Conservation (phyloP, 1,140 invertebrate species). For the Thaumetopoea pityocampa region DNA sequence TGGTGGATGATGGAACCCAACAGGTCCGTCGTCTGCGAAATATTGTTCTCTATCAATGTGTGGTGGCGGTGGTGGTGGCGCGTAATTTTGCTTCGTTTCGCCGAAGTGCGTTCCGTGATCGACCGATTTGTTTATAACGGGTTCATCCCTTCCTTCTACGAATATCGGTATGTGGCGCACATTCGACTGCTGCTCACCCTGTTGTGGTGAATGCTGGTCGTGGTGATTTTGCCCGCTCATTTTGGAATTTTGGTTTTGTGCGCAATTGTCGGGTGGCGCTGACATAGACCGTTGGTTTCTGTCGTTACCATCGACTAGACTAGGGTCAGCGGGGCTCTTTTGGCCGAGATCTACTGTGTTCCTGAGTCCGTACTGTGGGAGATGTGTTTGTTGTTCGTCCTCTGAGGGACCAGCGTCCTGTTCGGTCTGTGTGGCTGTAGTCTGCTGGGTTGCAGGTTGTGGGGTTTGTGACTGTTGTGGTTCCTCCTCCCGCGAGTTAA, state of each 20-base stretch:
- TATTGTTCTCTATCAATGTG: conserved; percentile 63
- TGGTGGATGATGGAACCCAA: conserved; percentile 50
- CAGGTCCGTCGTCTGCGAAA: conserved; percentile 55
- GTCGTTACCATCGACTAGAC: conserved; percentile 73
- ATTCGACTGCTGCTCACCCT: conserved; percentile 42
- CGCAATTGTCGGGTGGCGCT: conserved; percentile 77
- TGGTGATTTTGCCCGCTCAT: conserved; percentile 60
- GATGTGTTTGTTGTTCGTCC: conserved; percentile 34
- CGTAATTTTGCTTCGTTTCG: conserved; percentile 48
- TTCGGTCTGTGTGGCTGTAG: conserved; percentile 74
- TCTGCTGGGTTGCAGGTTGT: conserved; percentile 39
- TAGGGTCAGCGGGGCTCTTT: conserved; percentile 77
- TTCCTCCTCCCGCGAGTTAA: conserved; percentile 46
- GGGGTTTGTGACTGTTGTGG: conserved; percentile 30
- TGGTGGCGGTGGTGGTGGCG: conserved; percentile 50
- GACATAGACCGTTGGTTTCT: conserved; percentile 82
- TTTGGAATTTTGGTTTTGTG: conserved; percentile 49
- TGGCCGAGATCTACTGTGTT: conserved; percentile 87
- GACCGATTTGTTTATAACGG: conserved; percentile 79
- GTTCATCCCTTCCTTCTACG: conserved; percentile 87
- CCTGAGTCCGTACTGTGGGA: conserved; percentile 83
- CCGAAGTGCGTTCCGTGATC: conserved; percentile 59
- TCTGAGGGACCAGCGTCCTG: conserved; percentile 38
- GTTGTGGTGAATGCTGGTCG: conserved; percentile 47
- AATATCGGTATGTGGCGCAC: conserved; percentile 92